Evolutionary conservation across 2,888 invertebrate genomes (phyloP).

Genomic region (Seira ritae): DNA sequence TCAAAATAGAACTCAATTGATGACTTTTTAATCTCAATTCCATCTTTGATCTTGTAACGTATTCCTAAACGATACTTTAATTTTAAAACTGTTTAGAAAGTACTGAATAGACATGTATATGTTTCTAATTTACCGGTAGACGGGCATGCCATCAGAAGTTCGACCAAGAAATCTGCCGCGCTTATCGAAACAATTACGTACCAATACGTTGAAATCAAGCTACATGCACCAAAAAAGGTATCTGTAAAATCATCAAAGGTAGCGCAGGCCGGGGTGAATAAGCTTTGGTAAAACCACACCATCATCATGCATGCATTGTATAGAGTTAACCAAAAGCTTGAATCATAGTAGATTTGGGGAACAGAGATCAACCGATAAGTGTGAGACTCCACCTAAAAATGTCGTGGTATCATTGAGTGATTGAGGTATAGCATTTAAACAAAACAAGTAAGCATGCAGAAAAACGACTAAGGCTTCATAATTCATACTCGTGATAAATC

Average conservation of each 20-base stretch:
- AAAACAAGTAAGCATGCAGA: neutral
- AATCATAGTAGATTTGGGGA: slow-evolving; percentile 41
- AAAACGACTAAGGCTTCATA: too few relatives aligned
- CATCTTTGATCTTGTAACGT: slow-evolving; percentile 63
- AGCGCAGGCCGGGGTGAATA: slow-evolving; percentile 32
- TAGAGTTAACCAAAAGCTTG: neutral
- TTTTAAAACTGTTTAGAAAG: too few relatives aligned
- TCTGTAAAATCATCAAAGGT: slow-evolving; percentile 44
- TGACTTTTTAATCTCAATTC: slow-evolving; percentile 38
- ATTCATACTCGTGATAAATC: slow-evolving; percentile 46
- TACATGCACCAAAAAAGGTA: slow-evolving; percentile 15
- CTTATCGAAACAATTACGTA: slow-evolving; percentile 21
- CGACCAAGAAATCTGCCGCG: slow-evolving; percentile 61
- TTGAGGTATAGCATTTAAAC: neutral
- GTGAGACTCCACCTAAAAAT: slow-evolving; percentile 23
- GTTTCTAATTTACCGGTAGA: slow-evolving; percentile 57
- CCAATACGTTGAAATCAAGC: slow-evolving; percentile 9
- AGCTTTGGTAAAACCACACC: slow-evolving; percentile 33
- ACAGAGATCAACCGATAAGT: slow-evolving; percentile 44
- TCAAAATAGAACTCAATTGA: slow-evolving; percentile 62
- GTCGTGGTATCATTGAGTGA: neutral
- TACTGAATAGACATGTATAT: too few relatives aligned
- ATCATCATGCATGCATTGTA: slow-evolving; percentile 14
- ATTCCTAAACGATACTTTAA: too few relatives aligned
- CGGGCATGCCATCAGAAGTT: slow-evolving; percentile 61